phyloP scores from a whole-genome alignment of 2,888 invertebrate genomes.

The Mythimna loreyi region DNA sequence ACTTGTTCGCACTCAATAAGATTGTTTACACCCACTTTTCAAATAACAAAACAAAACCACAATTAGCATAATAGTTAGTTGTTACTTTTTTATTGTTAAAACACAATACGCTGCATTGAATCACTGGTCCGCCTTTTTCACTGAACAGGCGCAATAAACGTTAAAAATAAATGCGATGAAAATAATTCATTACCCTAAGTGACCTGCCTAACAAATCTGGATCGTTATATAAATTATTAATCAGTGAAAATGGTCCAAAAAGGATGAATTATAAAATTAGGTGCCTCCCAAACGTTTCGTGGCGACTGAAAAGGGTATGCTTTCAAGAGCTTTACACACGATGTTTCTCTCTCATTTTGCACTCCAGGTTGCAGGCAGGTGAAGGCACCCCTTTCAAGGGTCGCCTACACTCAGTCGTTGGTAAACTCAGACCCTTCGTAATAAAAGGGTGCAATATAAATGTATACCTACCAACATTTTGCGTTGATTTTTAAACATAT shows the following conservation, averaged over 20 bases:
- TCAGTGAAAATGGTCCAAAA: conserved; percentile 86
- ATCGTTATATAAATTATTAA: conserved; percentile 85
- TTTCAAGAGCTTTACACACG: conserved; percentile 79
- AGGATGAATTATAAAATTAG: conserved; percentile 88
- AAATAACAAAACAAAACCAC: conserved; percentile 89
- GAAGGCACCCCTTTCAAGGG: conserved; percentile 77
- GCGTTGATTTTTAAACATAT: conserved; percentile 1
- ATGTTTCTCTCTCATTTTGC: conserved; percentile 67
- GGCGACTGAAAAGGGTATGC: conserved; percentile 81
- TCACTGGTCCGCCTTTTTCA: conserved; percentile 40
- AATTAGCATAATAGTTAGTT: conserved; percentile 89
- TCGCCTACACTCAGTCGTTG: conserved; percentile 65
- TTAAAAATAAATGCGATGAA: conserved; percentile 58
- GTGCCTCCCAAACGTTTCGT: conserved; percentile 84
- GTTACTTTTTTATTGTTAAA: conserved; percentile 69
- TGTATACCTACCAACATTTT: conserved; percentile 40
- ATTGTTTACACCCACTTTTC: conserved; percentile 77
- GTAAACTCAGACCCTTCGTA: conserved; percentile 58
- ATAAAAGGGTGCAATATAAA: conserved; percentile 54
- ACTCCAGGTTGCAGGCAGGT: conserved; percentile 63
- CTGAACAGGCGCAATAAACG: conserved; percentile 20
- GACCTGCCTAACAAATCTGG: conserved; percentile 81
- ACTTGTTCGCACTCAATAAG: conserved; percentile 71
- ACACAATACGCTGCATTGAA: conserved; percentile 44
- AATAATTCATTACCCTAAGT: conserved; percentile 81